Base-by-base conservation (phyloP, 2,797 vertebrate species). In the Vespertilio murinus region DNA sequence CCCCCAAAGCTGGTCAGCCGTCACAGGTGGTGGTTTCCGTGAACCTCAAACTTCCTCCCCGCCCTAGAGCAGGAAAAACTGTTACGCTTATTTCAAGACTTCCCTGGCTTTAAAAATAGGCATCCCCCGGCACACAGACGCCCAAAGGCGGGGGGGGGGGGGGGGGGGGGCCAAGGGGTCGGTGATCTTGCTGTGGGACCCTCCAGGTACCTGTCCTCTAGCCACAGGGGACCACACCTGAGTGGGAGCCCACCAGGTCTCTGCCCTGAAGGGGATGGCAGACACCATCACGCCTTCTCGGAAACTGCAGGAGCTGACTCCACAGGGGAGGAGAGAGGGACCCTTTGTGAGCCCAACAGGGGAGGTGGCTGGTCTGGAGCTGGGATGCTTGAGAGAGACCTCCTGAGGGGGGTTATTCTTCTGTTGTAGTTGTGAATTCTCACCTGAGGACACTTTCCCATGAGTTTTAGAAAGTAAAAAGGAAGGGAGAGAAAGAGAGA, bases 41-140 rank as follows among this genome's bases (percentile, higher is more conserved):
- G 74, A 93, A 94, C 95, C 93, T 96, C 95, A 93, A 59, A 96
- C 97, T 97, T 97, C 97, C 96, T 97, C 95, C 81, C 95, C 91
- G 30, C 95, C 94, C 95, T 93, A 71, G 91, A 93, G 87, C 95
- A 97, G 96, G 95, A 96, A 97, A 95, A 85, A 42, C 85, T 79
- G 91, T 85, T 71, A 95, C 30, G 45, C 93, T 96, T 97, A 97
- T 97, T 97, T 97, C 95, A 93, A 96, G 96, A 97, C 95, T 96
- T 97, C 95, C 87, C 90, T 94, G 93, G 95, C 96, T 85, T 97
- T 96, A 97, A 96, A 97, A 97, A 97, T 96, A 96, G 95, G 10
- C 69, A 45, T 96, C 96, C 95, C 96, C 93, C 96, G 73, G 95
- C 96, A 96, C 95, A 54, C 61, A 8, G 16, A 16, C 22, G 59